A percentile compares a stretch with the other conserved stretches of the same genome.
Conservation (phyloP, 2,113 vertebrate species). For the Zosterops borbonicus region DNA sequence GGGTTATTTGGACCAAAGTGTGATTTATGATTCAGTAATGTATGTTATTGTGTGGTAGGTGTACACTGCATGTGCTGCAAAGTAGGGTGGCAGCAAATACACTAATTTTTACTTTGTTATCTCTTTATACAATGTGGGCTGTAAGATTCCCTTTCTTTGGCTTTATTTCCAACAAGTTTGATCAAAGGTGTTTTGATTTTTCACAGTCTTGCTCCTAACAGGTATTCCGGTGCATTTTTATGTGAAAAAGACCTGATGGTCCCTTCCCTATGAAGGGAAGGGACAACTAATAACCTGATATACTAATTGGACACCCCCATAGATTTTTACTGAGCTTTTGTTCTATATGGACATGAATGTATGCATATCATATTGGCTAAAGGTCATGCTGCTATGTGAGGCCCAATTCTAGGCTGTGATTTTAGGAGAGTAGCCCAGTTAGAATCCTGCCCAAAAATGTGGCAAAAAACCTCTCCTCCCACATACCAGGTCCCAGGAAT, state of each 20-base stretch:
- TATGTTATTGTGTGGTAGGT: not conserved
- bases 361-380: not conserved
- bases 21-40: slow-evolving; percentile 40
- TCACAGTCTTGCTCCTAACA: not conserved
- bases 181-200: slow-evolving; percentile 8
- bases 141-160: not conserved
- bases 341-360: not conserved
- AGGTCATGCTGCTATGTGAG: not conserved
- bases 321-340: not conserved
- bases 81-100: not conserved
- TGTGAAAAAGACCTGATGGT: not conserved
- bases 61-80: not conserved
- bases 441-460: not conserved
- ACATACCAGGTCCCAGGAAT: not conserved
- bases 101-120: not conserved
- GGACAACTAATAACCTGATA: not conserved
- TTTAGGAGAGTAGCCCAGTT: not conserved
- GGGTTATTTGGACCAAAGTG: slow-evolving; percentile 48
- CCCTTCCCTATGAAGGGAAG: not conserved
- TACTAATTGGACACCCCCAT: not conserved
- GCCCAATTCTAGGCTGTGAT: not conserved
- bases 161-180: not conserved
- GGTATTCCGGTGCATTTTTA: not conserved
- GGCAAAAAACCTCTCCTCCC: not conserved
- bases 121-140: not conserved